Conservation (phyloP, 2,113 vertebrate genomes). For the Microcebus murinus region DNA sequence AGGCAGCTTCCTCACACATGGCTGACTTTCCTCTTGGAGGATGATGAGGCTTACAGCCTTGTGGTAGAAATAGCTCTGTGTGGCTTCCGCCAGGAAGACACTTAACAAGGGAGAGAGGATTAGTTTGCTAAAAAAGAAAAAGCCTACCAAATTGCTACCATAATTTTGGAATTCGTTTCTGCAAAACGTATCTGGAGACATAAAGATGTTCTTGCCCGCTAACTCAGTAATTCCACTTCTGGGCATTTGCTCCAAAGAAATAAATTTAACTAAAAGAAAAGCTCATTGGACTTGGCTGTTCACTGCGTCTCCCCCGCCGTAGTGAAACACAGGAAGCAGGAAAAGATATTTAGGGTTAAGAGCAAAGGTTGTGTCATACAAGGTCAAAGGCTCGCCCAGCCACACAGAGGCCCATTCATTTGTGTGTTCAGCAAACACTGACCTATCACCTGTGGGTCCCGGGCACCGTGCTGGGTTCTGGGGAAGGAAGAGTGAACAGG, state of each 20-base stretch:
- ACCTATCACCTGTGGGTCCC: fast-evolving
- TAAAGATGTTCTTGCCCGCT: background rate
- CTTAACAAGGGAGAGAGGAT: constrained; percentile 29
- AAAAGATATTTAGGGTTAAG: background rate
- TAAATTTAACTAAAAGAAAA: background rate
- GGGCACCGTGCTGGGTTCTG: background rate
- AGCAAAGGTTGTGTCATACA: background rate
- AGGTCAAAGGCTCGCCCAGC: background rate
- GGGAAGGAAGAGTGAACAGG: background rate
- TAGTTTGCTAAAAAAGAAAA: constrained; percentile 67
- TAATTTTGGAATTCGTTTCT: constrained; percentile 42
- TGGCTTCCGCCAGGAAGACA: constrained; percentile 61
- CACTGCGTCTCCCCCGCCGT: fast-evolving
- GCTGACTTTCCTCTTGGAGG: background rate
- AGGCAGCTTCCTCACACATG: background rate
- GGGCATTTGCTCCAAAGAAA: background rate
- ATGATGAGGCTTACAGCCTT: constrained; percentile 44
- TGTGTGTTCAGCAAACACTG: fast-evolving
- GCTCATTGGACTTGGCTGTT: background rate
- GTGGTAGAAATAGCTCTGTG: constrained; percentile 66
- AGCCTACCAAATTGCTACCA: background rate
- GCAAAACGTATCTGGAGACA: background rate
- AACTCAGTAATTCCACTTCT: background rate
- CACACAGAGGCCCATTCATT: fast-evolving
- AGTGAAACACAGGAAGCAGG: background rate